Conservation (phyloP, 2,113 vertebrate species). For the rabbit (Oryctolagus cuniculus) region DNA sequence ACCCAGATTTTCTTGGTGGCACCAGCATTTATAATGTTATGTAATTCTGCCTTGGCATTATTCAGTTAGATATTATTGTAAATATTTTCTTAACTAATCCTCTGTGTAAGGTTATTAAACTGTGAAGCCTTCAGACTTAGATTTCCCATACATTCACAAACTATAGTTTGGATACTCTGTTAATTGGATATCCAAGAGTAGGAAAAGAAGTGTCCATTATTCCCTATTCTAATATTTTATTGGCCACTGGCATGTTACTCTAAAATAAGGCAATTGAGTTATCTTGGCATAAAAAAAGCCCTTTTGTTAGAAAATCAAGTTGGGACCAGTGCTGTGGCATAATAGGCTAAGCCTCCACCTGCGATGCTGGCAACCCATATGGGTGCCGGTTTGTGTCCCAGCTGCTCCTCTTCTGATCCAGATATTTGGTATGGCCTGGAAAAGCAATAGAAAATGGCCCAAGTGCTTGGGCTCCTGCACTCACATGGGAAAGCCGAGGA, state of each 20-base stretch:
- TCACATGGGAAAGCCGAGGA: no score
- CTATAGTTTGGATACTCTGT: not conserved
- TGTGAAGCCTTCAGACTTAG: not conserved
- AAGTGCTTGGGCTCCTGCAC: no score
- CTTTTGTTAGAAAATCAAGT: not conserved
- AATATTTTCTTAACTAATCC: slow-evolving; percentile 48
- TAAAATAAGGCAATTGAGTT: slow-evolving; percentile 32
- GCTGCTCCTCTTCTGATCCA: no score
- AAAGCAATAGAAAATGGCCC: no score
- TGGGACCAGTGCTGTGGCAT: no score
- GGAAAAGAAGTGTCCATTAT: not conserved
- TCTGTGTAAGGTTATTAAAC: slow-evolving; percentile 5
- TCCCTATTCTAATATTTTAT: slow-evolving; percentile 15
- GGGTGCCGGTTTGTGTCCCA: no score
- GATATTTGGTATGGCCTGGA: no score
- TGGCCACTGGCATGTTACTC: not conserved
- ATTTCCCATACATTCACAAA: not conserved
- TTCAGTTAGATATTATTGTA: slow-evolving; percentile 12
- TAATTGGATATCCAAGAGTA: not conserved
- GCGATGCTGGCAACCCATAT: no score
- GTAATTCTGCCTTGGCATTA: not conserved
- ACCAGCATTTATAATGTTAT: not conserved
- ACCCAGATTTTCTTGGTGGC: not conserved
- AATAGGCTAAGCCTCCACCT: no score
- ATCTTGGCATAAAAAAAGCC: not conserved